A percentile compares a stretch with the other conserved stretches of the same genome.
phyloP scores from a whole-genome alignment of 2,888 invertebrate species.

The Diarsia brunnea region DNA sequence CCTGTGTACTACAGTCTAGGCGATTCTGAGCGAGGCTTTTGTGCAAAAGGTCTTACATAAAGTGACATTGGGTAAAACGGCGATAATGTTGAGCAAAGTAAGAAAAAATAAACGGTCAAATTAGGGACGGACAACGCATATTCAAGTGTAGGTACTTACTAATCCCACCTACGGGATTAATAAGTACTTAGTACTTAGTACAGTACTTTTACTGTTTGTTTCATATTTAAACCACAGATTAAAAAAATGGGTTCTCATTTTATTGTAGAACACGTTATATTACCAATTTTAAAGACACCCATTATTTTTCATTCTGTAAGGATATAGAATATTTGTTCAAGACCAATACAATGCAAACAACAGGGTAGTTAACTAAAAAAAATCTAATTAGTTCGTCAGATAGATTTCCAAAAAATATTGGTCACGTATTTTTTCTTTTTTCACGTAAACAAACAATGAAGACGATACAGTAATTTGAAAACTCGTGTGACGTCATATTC shows the following conservation, averaged over 20 bases:
- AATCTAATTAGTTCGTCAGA: too few species aligned
- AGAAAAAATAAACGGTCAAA: neutral
- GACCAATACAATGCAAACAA: too few species aligned
- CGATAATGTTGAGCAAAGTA: neutral
- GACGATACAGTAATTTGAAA: too few species aligned
- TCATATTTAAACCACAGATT: neutral
- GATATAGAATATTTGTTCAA: neutral
- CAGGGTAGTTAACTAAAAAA: too few species aligned
- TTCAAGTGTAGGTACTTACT: neutral
- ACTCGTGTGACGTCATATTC: too few species aligned
- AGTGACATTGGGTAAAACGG: neutral
- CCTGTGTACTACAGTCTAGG: neutral
- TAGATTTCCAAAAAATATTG: too few species aligned
- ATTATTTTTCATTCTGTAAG: neutral
- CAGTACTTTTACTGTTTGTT: too few species aligned
- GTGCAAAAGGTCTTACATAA: too few species aligned
- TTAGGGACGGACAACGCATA: neutral
- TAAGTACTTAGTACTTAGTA: too few species aligned
- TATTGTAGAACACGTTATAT: neutral
- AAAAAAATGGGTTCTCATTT: neutral
- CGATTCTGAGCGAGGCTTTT: constrained; percentile 3
- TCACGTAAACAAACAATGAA: too few species aligned
- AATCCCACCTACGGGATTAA: too few species aligned
- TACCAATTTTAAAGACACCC: neutral
- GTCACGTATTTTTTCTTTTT: too few species aligned